Evolutionary conservation across 2,113 vertebrate species (phyloP).

Genomic region (Zeus faber): DNA sequence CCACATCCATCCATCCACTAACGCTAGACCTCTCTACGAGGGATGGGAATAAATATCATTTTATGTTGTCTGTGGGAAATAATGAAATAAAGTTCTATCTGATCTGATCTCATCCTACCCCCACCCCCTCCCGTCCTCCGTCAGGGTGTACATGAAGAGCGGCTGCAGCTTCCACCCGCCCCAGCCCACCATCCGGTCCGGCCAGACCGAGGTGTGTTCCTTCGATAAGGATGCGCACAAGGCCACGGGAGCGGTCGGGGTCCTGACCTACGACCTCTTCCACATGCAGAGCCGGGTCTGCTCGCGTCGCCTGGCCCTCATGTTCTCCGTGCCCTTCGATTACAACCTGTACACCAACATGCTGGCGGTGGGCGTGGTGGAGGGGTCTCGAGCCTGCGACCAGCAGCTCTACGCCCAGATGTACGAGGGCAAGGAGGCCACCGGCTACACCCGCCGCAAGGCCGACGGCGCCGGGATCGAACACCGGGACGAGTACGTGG

Average conservation of each 20-base stretch:
- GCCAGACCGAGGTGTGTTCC: slow-evolving; percentile 62
- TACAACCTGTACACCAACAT: slow-evolving; percentile 61
- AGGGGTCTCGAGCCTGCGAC: slow-evolving; percentile 50
- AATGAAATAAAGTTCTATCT: too few relatives aligned
- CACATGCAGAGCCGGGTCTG: slow-evolving; percentile 47
- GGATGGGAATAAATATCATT: too few relatives aligned
- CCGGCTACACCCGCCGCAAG: slow-evolving; percentile 38
- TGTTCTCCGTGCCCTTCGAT: slow-evolving; percentile 74
- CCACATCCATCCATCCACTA: too few relatives aligned
- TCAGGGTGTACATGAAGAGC: slow-evolving; percentile 67
- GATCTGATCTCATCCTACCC: too few relatives aligned
- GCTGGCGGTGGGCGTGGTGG: slow-evolving; percentile 58
- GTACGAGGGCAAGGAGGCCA: slow-evolving; percentile 65
- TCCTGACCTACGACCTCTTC: slow-evolving; percentile 73
- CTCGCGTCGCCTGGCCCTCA: slow-evolving; percentile 57
- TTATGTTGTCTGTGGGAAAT: too few relatives aligned
- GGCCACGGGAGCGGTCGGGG: slow-evolving; percentile 57
- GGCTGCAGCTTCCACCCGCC: slow-evolving; percentile 66
- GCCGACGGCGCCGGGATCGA: slow-evolving; percentile 43
- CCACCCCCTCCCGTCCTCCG: not conserved
- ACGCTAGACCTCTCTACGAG: too few relatives aligned
- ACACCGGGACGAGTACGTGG: slow-evolving; percentile 7
- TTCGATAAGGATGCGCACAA: slow-evolving; percentile 71
- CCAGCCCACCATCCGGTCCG: slow-evolving; percentile 56
- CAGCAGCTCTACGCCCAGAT: slow-evolving; percentile 60